A percentile compares a stretch with the other conserved stretches of the same genome.
Evolutionary conservation across 2,113 vertebrate genomes (phyloP).

Genomic region (Engystomops pustulosus): DNA sequence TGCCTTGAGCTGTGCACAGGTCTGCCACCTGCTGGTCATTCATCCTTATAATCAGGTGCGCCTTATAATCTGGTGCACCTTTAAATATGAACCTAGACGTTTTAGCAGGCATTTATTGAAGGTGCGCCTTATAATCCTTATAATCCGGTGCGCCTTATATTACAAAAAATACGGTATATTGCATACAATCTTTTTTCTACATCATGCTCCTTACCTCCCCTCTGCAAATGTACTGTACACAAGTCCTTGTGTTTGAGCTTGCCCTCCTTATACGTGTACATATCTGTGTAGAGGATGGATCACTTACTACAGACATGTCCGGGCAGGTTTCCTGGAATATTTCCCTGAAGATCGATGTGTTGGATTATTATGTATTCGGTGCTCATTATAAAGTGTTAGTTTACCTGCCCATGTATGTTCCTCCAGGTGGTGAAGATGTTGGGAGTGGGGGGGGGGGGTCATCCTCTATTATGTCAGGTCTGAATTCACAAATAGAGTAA

Average conservation of each 20-base stretch:
- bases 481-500: not conserved
- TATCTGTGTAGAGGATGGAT: not conserved
- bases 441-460: not conserved
- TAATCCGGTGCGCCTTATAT: too few relatives aligned
- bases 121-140: too few relatives aligned
- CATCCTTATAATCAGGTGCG: too few relatives aligned
- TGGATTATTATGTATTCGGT: not conserved
- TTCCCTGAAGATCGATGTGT: not conserved
- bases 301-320: not conserved
- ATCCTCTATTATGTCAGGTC: not conserved
- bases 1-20: too few relatives aligned
- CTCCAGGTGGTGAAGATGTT: not conserved
- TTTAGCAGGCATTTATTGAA: too few relatives aligned
- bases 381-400: not conserved
- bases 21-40: too few relatives aligned
- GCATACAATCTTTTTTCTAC: too few relatives aligned
- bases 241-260: too few relatives aligned
- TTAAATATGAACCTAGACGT: too few relatives aligned
- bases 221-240: too few relatives aligned
- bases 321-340: not conserved
- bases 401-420: not conserved
- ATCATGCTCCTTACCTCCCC: not conserved
- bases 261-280: not conserved
- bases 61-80: too few relatives aligned
- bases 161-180: too few relatives aligned